Percentiles rank a stretch among this genome's conserved stretches.
phyloP scores from a whole-genome alignment of 1,140 invertebrate genomes.

The Paramacrobiotus metropolitanus region DNA sequence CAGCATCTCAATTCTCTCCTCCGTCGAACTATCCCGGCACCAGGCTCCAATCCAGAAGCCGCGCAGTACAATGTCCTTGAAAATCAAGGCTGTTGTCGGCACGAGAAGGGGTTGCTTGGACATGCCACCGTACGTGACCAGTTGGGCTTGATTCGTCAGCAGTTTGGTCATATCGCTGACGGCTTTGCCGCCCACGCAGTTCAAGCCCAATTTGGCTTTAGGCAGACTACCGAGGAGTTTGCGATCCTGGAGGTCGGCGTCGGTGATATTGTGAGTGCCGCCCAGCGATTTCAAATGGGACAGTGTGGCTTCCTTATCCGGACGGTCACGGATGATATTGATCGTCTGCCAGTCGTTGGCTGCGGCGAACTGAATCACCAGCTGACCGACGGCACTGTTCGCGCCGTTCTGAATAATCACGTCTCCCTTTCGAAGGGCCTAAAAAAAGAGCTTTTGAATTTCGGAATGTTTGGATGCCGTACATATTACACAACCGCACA shows the following conservation, averaged over 20 bases:
- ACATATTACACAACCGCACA: background rate
- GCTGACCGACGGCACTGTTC: conserved; percentile 84
- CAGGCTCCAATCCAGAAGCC: conserved; percentile 70
- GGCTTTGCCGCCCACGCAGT: conserved; percentile 81
- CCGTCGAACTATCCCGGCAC: background rate
- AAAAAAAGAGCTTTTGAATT: background rate
- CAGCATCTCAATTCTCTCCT: conserved; percentile 1
- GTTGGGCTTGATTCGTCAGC: conserved; percentile 34
- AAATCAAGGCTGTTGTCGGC: conserved; percentile 22
- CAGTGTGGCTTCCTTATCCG: conserved; percentile 32
- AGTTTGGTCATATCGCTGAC: conserved; percentile 54
- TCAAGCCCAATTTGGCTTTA: conserved; percentile 59
- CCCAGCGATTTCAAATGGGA: conserved; percentile 43
- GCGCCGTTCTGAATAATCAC: conserved; percentile 84
- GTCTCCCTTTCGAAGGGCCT: conserved; percentile 33
- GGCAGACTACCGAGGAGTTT: conserved; percentile 29
- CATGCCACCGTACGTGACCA: conserved; percentile 98
- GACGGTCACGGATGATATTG: conserved; percentile 61
- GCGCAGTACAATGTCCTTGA: conserved; percentile 41
- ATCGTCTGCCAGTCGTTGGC: conserved; percentile 51
- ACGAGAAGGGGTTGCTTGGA: conserved; percentile 54
- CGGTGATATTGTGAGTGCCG: conserved; percentile 65
- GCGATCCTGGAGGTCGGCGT: conserved; percentile 42
- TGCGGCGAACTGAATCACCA: conserved; percentile 60
- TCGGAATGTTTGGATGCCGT: background rate